Conservation (phyloP, 2,888 invertebrate species). For the Nephrotoma flavescens region DNA sequence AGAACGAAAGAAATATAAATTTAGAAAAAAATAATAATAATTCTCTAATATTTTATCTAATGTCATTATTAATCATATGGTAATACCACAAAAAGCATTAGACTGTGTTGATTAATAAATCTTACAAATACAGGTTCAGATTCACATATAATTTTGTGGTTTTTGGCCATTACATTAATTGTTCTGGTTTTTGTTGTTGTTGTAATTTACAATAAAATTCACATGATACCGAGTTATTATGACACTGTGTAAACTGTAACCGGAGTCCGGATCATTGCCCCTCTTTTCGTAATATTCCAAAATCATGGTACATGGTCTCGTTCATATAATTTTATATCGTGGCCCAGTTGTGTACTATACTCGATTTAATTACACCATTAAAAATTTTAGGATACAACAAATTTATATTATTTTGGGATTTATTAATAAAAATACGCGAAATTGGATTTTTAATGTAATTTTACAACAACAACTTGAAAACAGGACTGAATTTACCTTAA, state of each 20-base stretch:
- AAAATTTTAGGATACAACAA: too few relatives aligned
- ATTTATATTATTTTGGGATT: too few relatives aligned
- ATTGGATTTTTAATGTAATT: too few relatives aligned
- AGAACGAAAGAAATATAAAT: background rate
- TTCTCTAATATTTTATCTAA: background rate
- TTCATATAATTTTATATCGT: too few relatives aligned
- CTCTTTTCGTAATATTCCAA: too few relatives aligned
- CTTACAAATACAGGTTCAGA: background rate
- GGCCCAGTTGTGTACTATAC: too few relatives aligned
- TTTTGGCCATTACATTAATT: background rate
- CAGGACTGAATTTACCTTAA: too few relatives aligned
- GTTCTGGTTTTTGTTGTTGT: background rate
- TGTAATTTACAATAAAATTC: background rate
- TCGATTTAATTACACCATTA: too few relatives aligned
- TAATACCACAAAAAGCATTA: background rate
- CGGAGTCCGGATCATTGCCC: background rate
- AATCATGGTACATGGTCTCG: too few relatives aligned
- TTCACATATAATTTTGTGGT: background rate
- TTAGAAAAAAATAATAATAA: background rate
- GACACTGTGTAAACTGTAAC: background rate
- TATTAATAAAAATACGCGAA: too few relatives aligned
- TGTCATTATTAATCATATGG: background rate
- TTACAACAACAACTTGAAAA: too few relatives aligned
- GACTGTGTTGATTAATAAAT: background rate
- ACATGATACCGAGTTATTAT: background rate